Percentiles rank a stretch among this genome's conserved stretches.
Conservation (phyloP, 1,140 invertebrate genomes). For the Drosophila miranda region DNA sequence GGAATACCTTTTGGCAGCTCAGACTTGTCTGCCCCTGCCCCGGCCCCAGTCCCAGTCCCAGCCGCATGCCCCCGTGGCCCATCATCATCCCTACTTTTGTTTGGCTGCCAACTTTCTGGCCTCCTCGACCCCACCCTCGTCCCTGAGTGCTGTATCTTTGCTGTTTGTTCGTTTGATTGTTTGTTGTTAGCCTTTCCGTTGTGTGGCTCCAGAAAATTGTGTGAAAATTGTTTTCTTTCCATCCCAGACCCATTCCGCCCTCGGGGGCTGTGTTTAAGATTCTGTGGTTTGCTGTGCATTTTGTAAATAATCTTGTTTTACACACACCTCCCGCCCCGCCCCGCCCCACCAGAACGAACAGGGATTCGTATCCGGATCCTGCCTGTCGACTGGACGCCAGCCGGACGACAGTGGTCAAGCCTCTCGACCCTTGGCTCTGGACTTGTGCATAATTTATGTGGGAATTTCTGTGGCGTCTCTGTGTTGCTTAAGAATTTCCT, state of each 20-base stretch:
- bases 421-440: background rate
- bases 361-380: too few species aligned
- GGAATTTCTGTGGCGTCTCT: slow-evolving; percentile 47
- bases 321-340: slow-evolving; percentile 22
- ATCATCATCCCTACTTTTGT: background rate
- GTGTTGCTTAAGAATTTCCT: slow-evolving; percentile 68
- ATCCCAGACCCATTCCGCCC: slow-evolving; percentile 17
- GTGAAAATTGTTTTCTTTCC: slow-evolving; percentile 74
- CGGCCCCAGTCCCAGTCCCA: too few species aligned
- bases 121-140: background rate
- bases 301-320: slow-evolving; percentile 77
- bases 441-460: slow-evolving; percentile 72
- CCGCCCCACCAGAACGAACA: background rate
- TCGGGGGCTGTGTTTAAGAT: slow-evolving; percentile 61
- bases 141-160: slow-evolving; percentile 2
- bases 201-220: slow-evolving; percentile 62
- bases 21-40: slow-evolving; percentile 58
- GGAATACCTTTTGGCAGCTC: slow-evolving; percentile 78
- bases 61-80: too few species aligned
- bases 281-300: slow-evolving; percentile 70
- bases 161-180: slow-evolving; percentile 37
- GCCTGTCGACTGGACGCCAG: slow-evolving; percentile 11
- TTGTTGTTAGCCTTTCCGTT: slow-evolving; percentile 52
- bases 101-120: slow-evolving; percentile 16
- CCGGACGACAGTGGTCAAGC: slow-evolving; percentile 40